Evolutionary conservation across 2,797 vertebrate species (phyloP).

Genomic region (Pelodytes ibericus): DNA sequence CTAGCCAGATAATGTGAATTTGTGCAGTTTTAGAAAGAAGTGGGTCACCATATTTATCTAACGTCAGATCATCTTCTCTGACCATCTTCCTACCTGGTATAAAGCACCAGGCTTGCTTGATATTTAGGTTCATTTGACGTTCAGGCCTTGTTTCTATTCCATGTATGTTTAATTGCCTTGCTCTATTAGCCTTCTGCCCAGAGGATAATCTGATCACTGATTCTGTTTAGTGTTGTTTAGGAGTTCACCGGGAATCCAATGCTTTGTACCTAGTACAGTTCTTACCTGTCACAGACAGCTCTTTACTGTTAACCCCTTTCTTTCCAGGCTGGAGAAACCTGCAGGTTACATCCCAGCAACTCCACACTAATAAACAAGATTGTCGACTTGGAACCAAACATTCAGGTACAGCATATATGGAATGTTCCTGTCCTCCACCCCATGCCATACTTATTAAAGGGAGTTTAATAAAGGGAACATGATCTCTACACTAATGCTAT

Average conservation of each 20-base stretch:
- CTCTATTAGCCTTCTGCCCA: not conserved
- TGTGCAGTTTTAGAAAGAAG: too few species aligned
- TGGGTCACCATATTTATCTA: too few species aligned
- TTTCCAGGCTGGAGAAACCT: slow-evolving; percentile 63
- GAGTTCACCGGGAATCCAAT: not conserved
- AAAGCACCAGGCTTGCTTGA: not conserved
- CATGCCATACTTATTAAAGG: too few species aligned
- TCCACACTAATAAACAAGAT: slow-evolving; percentile 52
- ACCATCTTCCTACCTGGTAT: slow-evolving; percentile 16
- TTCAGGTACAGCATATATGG: slow-evolving; percentile 65
- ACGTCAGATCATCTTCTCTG: not conserved
- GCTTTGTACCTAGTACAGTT: not conserved
- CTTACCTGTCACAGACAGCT: not conserved
- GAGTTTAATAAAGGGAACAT: too few species aligned
- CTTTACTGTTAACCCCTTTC: not conserved
- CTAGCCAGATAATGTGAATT: too few species aligned
- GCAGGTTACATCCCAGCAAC: slow-evolving; percentile 61
- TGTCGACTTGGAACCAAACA: slow-evolving; percentile 52
- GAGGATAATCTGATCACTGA: slow-evolving; percentile 2
- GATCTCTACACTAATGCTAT: too few species aligned
- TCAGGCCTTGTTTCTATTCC: not conserved
- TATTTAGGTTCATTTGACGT: slow-evolving; percentile 14
- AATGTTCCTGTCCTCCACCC: too few species aligned
- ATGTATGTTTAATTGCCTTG: slow-evolving; percentile 20
- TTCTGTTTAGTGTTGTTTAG: slow-evolving; percentile 3